Conservation (phyloP, 2,113 vertebrate species). For the Alouatta palliata region DNA sequence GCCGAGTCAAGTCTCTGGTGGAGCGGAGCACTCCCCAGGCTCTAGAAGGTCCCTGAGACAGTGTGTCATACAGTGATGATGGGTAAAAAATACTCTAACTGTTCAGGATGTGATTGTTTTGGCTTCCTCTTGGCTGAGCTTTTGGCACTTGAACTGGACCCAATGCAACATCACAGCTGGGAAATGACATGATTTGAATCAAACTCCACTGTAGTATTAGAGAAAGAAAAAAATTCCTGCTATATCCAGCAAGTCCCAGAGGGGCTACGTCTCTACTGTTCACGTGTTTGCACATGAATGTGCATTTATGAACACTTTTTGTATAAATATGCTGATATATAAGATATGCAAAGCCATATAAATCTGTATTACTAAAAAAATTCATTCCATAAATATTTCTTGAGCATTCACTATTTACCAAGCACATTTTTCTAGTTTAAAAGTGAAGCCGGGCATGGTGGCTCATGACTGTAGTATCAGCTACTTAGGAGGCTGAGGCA, state of each 20-base stretch:
- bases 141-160: conserved; percentile 54
- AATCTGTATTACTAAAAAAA: neutral
- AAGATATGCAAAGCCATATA: neutral
- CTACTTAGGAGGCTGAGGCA: too few species aligned
- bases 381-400: neutral
- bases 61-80: neutral
- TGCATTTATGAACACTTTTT: neutral
- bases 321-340: neutral
- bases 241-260: neutral
- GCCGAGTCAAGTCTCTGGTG: neutral
- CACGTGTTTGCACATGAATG: neutral
- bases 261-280: neutral
- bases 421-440: neutral
- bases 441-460: neutral
- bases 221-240: neutral
- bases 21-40: neutral
- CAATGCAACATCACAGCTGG: conserved; percentile 29
- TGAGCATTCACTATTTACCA: neutral
- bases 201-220: neutral
- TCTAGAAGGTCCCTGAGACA: conserved; percentile 38
- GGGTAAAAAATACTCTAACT: conserved; percentile 41
- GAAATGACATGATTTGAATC: conserved; percentile 53
- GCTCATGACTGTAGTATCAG: too few species aligned
- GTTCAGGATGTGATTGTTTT: conserved; percentile 51
- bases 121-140: conserved; percentile 35